A percentile compares a stretch with the other conserved stretches of the same genome.
phyloP scores from a whole-genome alignment of 2,888 invertebrate species.

The Diarsia rubi region DNA sequence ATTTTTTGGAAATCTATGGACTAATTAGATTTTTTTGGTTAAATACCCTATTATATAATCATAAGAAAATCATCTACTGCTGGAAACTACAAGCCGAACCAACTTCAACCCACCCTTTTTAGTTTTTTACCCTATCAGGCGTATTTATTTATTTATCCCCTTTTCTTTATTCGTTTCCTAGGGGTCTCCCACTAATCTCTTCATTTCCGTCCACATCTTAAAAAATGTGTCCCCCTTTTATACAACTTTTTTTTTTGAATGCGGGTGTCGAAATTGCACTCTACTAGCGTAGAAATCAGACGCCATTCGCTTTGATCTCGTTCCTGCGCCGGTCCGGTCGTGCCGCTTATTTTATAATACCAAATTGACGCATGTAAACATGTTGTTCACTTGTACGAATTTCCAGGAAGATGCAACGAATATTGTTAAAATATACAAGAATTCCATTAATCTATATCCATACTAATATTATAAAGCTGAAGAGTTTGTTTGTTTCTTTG shows the following conservation, averaged over 20 bases:
- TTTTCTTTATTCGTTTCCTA: not conserved
- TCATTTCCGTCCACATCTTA: not conserved
- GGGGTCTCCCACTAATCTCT: not conserved
- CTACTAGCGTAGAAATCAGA: not conserved
- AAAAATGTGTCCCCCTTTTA: not conserved
- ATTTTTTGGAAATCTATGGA: too few relatives aligned
- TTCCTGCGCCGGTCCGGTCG: not conserved
- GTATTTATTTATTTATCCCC: too few relatives aligned
- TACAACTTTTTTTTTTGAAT: not conserved
- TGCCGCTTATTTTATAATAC: not conserved
- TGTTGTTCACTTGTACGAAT: slow-evolving; percentile 14
- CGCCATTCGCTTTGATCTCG: not conserved
- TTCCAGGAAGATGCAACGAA: slow-evolving; percentile 19
- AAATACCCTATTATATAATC: too few relatives aligned
- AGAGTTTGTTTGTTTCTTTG: too few relatives aligned
- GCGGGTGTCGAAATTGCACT: not conserved
- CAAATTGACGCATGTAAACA: slow-evolving; percentile 17
- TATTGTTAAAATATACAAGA: not conserved
- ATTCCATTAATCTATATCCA: slow-evolving; percentile 20
- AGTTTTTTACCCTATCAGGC: too few relatives aligned
- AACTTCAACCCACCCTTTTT: too few relatives aligned
- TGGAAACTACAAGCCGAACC: too few relatives aligned
- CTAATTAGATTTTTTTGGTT: too few relatives aligned
- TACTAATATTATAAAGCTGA: too few relatives aligned
- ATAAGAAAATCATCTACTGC: too few relatives aligned